phyloP scores from a whole-genome alignment of 2,797 vertebrate species.

The Thaleichthys pacificus region DNA sequence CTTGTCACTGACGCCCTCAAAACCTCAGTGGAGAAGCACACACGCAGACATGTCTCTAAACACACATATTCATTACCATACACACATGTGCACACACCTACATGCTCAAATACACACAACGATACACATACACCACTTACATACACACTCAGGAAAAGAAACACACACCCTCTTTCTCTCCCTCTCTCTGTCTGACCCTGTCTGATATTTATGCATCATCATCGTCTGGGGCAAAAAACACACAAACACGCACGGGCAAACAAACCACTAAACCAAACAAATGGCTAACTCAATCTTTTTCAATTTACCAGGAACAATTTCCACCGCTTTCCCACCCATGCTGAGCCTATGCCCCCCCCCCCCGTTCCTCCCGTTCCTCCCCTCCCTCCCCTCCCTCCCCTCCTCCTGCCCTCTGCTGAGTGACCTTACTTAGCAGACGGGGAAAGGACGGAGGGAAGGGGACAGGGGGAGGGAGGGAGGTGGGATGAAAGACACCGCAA shows the following conservation, averaged over 20 bases:
- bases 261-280: neutral
- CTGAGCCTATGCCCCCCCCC: neutral
- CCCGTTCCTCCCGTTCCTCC: neutral
- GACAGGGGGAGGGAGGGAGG: neutral
- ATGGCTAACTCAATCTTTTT: neutral
- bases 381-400: neutral
- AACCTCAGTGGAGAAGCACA: neutral
- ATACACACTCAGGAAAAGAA: neutral
- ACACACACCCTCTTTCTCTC: neutral
- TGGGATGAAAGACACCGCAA: neutral
- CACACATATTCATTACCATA: neutral
- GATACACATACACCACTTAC: neutral
- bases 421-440: neutral
- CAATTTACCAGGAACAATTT: too few species aligned
- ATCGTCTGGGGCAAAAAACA: too few species aligned
- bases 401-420: neutral
- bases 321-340: too few species aligned
- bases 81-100: neutral
- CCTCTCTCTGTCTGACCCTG: neutral
- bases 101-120: neutral
- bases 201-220: neutral
- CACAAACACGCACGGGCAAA: neutral
- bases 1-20: neutral
- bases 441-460: neutral
- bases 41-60: neutral